Evolutionary conservation across 2,113 vertebrate genomes (phyloP).

Genomic region (Ariopsis seemanni): DNA sequence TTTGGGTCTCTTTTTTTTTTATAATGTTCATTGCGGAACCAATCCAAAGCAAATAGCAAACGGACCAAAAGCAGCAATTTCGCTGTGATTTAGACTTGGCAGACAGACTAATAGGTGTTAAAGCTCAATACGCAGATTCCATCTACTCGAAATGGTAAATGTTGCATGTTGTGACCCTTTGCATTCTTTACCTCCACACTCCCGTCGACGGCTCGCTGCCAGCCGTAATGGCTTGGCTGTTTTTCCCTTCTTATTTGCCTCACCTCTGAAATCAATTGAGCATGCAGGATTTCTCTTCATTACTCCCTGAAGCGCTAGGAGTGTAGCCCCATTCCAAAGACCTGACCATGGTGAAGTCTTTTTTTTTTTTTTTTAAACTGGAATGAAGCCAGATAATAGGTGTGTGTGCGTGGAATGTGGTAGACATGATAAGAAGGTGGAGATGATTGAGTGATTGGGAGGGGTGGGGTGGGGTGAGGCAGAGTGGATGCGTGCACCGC

Average conservation of each 20-base stretch:
- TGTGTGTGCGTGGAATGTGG: not conserved
- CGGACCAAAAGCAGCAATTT: not conserved
- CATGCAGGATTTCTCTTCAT: slow-evolving; percentile 50
- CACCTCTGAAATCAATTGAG: slow-evolving; percentile 53
- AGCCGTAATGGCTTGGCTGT: slow-evolving; percentile 37
- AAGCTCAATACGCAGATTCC: slow-evolving; percentile 10
- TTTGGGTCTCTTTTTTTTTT: not conserved
- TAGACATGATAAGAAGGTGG: slow-evolving; percentile 30
- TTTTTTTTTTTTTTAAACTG: slow-evolving; percentile 8
- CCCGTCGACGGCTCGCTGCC: slow-evolving; percentile 19
- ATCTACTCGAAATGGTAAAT: slow-evolving; percentile 3
- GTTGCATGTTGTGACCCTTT: slow-evolving; percentile 12
- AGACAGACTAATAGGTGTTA: slow-evolving; percentile 4
- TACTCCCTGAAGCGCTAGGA: slow-evolving; percentile 36
- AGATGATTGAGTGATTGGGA: slow-evolving; percentile 20
- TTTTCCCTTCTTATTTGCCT: slow-evolving; percentile 40
- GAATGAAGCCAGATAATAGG: slow-evolving; percentile 26
- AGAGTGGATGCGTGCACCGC: not conserved
- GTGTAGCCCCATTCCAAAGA: slow-evolving; percentile 33
- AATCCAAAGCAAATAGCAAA: not conserved
- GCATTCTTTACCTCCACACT: slow-evolving; percentile 32
- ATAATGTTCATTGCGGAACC: not conserved
- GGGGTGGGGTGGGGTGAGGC: not conserved
- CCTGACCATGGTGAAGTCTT: slow-evolving; percentile 30
- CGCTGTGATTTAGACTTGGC: not conserved